Base-by-base conservation (phyloP, 2,797 vertebrate genomes). In the Bovichtus variegatus region DNA sequence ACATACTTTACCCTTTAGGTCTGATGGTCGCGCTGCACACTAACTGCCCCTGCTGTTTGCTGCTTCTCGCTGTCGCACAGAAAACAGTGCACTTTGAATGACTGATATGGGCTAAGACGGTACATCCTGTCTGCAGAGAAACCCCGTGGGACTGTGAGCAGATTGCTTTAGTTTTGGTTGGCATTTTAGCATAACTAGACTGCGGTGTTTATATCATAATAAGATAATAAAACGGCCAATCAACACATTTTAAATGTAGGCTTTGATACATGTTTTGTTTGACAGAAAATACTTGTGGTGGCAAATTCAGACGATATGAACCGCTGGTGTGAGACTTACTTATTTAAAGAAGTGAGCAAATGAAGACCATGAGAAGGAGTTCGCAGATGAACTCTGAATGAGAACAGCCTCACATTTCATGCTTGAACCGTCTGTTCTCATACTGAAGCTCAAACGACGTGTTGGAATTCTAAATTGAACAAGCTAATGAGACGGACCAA, bases 381-480 rank as follows among this genome's bases (percentile, higher is more conserved):
- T 75, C 29, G 23, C 19, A 81, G 83, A 78, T 87, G 23, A 77
- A 73, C 46, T 74, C 74, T 58, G 76, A 74, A 44, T 70, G 58
- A 62, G 54, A 65, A 77, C 64, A 59, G 82, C 61, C 76, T 63
- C 63, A 60, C 57, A 78, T 89, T 90, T 88, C 69, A 86, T 82
- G 76, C 81, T 77, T 77, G 71, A 65, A 81, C 27, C 64, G 67
- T 60, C 74, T 60, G 72, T 66, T 77, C 67, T 87, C 36, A 57
- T 29, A 40, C 65, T 34, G 66, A 77, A 76, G 41, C 59, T 61
- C 72, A 82, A 74, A 83, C 44, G 10, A 51, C 5, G 50, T 76
- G 78, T 70, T 77, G 16, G 80, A 78, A 74, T 85, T 83, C 44
- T 78, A 90, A 88, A 89, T 73, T 85, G 78, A 77, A 84, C 51